These are phyloP conservation scores for Anarsia innoxiella DNA, from an alignment of 2,888 invertebrate genomes.

Conservation along the genomic window DNA sequence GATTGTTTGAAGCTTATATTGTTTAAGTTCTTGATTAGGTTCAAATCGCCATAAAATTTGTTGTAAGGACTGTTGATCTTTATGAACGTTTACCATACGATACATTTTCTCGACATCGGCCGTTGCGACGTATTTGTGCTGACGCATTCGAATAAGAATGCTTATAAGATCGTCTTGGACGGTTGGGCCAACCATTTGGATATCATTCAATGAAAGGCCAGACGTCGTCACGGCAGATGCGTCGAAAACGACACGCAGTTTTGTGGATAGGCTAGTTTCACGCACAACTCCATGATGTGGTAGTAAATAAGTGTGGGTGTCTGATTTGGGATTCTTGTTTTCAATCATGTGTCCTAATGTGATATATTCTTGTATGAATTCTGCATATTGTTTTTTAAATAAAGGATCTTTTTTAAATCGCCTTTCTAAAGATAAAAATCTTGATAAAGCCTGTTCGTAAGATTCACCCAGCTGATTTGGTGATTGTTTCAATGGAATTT, in stretches of 20 bases:
- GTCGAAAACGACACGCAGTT: conserved; percentile 1
- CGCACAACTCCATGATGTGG: conserved; percentile 9
- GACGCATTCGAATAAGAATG: background rate
- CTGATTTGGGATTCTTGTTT: background rate
- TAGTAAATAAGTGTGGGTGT: conserved; percentile 2
- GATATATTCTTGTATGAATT: conserved; percentile 10
- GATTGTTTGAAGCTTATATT: conserved; percentile 7
- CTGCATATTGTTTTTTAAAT: conserved; percentile 6
- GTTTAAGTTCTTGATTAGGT: background rate
- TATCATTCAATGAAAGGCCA: background rate
- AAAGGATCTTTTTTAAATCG: no score
- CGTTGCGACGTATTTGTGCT: conserved; percentile 2
- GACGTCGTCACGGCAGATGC: background rate
- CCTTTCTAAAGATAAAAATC: conserved; percentile 11
- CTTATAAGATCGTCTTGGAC: background rate
- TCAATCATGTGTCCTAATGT: conserved; percentile 8
- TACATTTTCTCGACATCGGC: conserved; percentile 2
- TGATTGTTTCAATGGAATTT: conserved; percentile 10
- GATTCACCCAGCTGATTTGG: conserved; percentile 12
- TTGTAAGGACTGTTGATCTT: conserved; percentile 6
- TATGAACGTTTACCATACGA: conserved; percentile 1
- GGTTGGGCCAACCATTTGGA: background rate
- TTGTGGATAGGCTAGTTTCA: conserved; percentile 2
- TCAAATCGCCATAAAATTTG: background rate
- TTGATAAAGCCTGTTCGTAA: conserved; percentile 2